Evolutionary conservation across 2,888 invertebrate species (phyloP).

Genomic region (Chirona hameri): DNA sequence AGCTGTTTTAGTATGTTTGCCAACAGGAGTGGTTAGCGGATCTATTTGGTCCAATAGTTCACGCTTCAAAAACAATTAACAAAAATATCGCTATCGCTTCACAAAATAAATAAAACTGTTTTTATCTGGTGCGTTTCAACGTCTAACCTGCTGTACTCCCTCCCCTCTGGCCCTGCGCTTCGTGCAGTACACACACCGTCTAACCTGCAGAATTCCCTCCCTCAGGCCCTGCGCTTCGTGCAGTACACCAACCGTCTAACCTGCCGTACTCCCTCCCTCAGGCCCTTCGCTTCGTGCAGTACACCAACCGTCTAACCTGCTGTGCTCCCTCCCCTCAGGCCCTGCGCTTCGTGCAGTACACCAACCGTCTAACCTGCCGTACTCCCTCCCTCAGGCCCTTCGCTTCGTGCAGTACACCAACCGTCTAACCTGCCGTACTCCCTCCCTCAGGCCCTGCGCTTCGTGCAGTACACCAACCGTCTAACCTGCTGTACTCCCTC

Average conservation of each 20-base stretch:
- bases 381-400: slow-evolving; percentile 69
- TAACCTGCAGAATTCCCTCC: no score
- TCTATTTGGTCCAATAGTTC: no score
- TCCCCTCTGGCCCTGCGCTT: slow-evolving; percentile 58
- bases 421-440: slow-evolving; percentile 93
- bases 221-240: slow-evolving; percentile 64
- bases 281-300: slow-evolving; percentile 73
- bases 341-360: slow-evolving; percentile 79
- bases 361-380: slow-evolving; percentile 94
- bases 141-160: no score
- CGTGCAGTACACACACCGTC: slow-evolving; percentile 91
- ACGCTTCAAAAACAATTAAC: no score
- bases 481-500: no score
- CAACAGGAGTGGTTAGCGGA: no score
- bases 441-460: slow-evolving; percentile 63
- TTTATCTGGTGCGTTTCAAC: no score
- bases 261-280: slow-evolving; percentile 84
- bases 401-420: slow-evolving; percentile 88
- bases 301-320: slow-evolving; percentile 96
- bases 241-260: slow-evolving; percentile 93
- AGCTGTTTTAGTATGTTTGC: no score
- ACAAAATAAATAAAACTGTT: no score
- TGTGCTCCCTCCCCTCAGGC: no score
- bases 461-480: slow-evolving; percentile 91
- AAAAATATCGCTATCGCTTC: no score